Base-by-base conservation (phyloP, 2,888 invertebrate genomes). In the Eudemis profundana region DNA sequence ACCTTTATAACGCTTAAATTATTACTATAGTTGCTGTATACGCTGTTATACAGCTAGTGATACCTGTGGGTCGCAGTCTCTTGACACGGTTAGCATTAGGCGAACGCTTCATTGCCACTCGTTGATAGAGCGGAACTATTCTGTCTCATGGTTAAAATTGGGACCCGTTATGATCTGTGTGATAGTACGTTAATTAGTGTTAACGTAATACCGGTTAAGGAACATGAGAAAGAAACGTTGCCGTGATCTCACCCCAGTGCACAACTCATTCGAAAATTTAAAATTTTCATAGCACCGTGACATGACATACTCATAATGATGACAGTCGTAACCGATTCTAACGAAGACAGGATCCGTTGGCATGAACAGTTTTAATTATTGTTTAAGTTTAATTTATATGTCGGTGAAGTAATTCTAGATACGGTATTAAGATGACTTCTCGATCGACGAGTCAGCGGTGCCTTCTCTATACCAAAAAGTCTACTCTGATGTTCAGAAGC, bases 51-150 rank as follows among this genome's bases (percentile, higher is more conserved):
- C n/a, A n/a, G n/a, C n/a, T n/a, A n/a, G n/a, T n/a, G n/a, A n/a
- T n/a, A n/a, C n/a, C n/a, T n/a, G n/a, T n/a, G n/a, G 23, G 36
- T 59, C 36, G 12, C 23, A 42, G 74, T 68, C 75, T 81, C 78
- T 83, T 80, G 80, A 77, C 77, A 78, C 70, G 73, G 75, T 81
- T 77, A 80, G 78, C 74, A 85, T 86, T 85, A 87, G 85, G 87
- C 86, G 78, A 86, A 83, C 82, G 89, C 88, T 86, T 86, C 81
- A 82, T 82, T 77, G 79, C 79, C 87, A 85, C 84, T 86, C 82
- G 86, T 85, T 86, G 83, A 84, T 76, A 78, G 84, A 84, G 84
- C 84, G 83, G 82, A 78, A 84, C 85, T 83, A 67, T 82, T 85
- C 83, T 84, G 81, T 86, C 87, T 88, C 88, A 86, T 86, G 85